Base-by-base conservation (phyloP, 2,888 invertebrate genomes). In the Strigamia transsilvanica region DNA sequence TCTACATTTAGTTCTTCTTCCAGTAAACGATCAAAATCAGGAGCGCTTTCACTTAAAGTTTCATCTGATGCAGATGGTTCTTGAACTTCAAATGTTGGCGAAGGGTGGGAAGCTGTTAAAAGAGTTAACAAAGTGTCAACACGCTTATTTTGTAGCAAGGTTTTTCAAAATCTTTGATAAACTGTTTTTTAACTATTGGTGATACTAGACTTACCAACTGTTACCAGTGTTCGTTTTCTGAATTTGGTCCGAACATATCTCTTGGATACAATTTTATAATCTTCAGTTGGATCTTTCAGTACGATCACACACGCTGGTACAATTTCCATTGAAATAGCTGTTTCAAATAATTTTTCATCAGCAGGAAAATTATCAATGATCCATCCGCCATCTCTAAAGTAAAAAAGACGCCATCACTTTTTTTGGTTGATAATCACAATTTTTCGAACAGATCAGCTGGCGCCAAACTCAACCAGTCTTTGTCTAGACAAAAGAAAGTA, bases 321-420 rank as follows among this genome's bases (percentile, higher is more conserved):
- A 38, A 38, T 15, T 7, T 15, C n/a, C 34, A 41, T 78, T 3
- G 34, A 34, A 27, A 78, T 9, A n/a, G 41, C 34, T 13, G 41
- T 78, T 18, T 34, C 12, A 41, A 78, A 78, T 41, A 78, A 18
- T 9, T 32, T 78, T 78, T 78, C 78, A 7, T 78, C 41, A 27
- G 78, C 78, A 32, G 78, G 78, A 13, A 78, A 78, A 34, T 41
- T 41, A 32, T 78, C 78, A 15, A 78, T 34, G 9, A 78, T 15
- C 78, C 78, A 78, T 18, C 61, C 61, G 61, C 61, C 61, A 23
- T 61, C 61, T 21, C 56, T 56, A 21, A 27, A 27, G 27, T 27
- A 27, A 27, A 27, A 27, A 27, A 27, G 27, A 2, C 3, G 27
- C 27, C 1, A 27, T n/a, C 3, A 27, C 1, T 3, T 27, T 27